Conservation (phyloP, 1,140 invertebrate species). For the Dinothrombium tinctorium region DNA sequence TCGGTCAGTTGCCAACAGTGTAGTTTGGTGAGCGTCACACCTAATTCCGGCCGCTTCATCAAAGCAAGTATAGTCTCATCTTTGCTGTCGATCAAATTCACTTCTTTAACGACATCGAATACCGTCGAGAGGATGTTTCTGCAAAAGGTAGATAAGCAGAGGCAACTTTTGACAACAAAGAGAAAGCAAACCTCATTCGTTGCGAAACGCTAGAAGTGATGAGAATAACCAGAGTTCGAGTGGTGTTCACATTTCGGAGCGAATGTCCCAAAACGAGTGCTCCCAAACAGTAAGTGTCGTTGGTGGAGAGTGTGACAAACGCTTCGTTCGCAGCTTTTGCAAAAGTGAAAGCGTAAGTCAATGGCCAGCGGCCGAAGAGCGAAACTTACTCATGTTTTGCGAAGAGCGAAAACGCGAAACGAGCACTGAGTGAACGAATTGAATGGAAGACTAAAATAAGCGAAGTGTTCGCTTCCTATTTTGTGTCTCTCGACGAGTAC, state of each 20-base stretch:
- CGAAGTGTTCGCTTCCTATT: too few species aligned
- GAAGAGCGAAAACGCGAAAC: too few species aligned
- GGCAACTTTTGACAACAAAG: neutral
- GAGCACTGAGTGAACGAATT: too few species aligned
- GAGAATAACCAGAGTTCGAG: conserved; percentile 48
- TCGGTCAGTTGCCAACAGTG: conserved; percentile 73
- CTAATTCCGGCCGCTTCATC: conserved; percentile 64
- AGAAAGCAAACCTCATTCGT: conserved; percentile 40
- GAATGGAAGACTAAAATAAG: too few species aligned
- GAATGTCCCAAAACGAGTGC: conserved; percentile 74
- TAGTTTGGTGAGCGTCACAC: conserved; percentile 85
- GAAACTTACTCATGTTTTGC: too few species aligned
- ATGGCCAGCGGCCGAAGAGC: too few species aligned
- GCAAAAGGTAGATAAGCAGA: conserved; percentile 12
- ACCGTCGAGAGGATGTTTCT: conserved; percentile 40
- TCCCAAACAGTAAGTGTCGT: conserved; percentile 75
- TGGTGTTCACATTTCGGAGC: conserved; percentile 43
- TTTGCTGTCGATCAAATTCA: conserved; percentile 69
- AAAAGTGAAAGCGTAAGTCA: neutral
- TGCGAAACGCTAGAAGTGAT: conserved; percentile 60
- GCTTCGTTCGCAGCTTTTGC: conserved; percentile 20
- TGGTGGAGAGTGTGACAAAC: conserved; percentile 86
- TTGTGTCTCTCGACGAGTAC: too few species aligned
- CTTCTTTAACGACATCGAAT: conserved; percentile 55
- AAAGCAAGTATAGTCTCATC: conserved; percentile 65